Conservation (phyloP, 2,888 invertebrate species). For the Aphodius sticticus region DNA sequence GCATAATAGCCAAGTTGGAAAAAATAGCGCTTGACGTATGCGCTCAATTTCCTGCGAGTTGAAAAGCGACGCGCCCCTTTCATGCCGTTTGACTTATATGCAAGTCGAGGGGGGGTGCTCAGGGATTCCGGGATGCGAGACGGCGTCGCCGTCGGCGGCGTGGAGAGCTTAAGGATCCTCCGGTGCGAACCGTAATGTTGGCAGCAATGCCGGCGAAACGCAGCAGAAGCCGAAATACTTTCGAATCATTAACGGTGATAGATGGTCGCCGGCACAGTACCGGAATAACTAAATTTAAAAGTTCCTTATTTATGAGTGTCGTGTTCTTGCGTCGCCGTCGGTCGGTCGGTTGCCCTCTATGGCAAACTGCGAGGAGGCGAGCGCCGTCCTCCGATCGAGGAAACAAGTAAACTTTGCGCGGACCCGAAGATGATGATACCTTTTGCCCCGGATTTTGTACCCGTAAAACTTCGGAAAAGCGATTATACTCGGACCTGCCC, state of each 20-base stretch:
- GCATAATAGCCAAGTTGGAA: not conserved
- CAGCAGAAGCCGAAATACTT: not conserved
- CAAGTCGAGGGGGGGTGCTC: conserved; percentile 14
- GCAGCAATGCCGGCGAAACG: not conserved
- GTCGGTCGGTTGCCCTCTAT: no score
- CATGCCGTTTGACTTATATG: not conserved
- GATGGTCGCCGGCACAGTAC: conserved; percentile 14
- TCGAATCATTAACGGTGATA: conserved; percentile 13
- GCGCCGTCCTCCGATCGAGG: not conserved
- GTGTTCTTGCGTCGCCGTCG: not conserved
- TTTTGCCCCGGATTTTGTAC: conserved; percentile 11
- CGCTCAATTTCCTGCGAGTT: not conserved
- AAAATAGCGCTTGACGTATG: not conserved
- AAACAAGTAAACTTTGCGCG: conserved; percentile 20
- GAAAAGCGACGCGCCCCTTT: not conserved
- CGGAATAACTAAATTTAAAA: conserved; percentile 24
- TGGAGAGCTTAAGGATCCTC: not conserved
- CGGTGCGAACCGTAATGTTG: not conserved
- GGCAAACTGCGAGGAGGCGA: no score
- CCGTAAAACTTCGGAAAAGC: conserved; percentile 21
- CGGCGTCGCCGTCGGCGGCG: not conserved
- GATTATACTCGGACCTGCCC: conserved; percentile 17
- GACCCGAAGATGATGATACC: conserved; percentile 7
- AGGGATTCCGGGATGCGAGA: not conserved
- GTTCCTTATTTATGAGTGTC: conserved; percentile 22